A percentile compares a stretch with the other conserved stretches of the same genome.
phyloP scores from a whole-genome alignment of 2,113 vertebrate species.

The Caranx ignobilis region DNA sequence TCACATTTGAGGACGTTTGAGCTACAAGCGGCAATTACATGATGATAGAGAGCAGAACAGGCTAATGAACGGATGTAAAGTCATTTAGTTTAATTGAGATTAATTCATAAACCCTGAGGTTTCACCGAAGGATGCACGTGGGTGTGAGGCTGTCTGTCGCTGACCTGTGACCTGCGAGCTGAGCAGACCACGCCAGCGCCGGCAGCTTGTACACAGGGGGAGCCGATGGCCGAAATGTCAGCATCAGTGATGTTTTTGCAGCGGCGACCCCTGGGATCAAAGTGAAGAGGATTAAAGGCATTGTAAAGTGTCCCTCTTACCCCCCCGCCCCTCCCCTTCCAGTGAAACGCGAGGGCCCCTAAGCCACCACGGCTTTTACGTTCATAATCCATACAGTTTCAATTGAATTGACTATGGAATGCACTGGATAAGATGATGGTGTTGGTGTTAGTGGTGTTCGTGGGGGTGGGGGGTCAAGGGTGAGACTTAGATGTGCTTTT shows the following conservation, averaged over 20 bases:
- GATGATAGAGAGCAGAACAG: too few relatives aligned
- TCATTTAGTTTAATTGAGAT: too few relatives aligned
- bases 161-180: constrained; percentile 56
- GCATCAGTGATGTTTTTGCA: constrained; percentile 57
- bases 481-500: constrained; percentile 7
- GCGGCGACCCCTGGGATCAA: constrained; percentile 63
- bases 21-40: too few relatives aligned
- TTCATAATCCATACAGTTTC: constrained; percentile 75
- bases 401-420: constrained; percentile 75
- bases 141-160: neutral
- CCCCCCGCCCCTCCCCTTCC: constrained; percentile 2
- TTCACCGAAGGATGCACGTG: too few relatives aligned
- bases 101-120: too few relatives aligned
- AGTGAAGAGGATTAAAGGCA: constrained; percentile 68
- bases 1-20: too few relatives aligned
- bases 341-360: constrained; percentile 53
- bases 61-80: too few relatives aligned
- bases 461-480: neutral
- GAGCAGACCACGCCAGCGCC: neutral
- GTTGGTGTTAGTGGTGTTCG: neutral
- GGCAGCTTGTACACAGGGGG: neutral
- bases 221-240: constrained; percentile 48
- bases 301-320: constrained; percentile 62
- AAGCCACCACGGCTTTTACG: constrained; percentile 65
- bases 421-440: constrained; percentile 46